phyloP scores from a whole-genome alignment of 2,888 invertebrate genomes.

The Drosophila subquinaria region DNA sequence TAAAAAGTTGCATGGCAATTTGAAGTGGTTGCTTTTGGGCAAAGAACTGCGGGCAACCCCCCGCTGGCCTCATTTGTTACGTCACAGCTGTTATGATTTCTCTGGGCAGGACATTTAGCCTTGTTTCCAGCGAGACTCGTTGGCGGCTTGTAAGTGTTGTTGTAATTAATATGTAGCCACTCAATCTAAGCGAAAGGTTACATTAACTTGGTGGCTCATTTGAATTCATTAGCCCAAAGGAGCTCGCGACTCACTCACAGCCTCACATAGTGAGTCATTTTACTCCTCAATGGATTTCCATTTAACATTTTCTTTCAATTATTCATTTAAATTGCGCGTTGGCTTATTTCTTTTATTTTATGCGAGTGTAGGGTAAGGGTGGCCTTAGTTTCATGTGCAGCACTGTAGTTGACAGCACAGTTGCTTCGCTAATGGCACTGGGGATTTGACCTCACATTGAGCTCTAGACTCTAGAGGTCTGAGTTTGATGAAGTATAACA shows the following conservation, averaged over 20 bases:
- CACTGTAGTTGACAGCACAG: slow-evolving; percentile 69
- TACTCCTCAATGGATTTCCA: slow-evolving; percentile 59
- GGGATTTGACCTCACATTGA: slow-evolving; percentile 50
- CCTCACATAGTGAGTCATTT: slow-evolving; percentile 30
- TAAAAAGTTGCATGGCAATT: slow-evolving; percentile 57
- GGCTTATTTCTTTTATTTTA: slow-evolving; percentile 6
- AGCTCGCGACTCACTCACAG: neutral
- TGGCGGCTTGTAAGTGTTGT: slow-evolving; percentile 58
- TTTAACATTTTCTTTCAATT: slow-evolving; percentile 44
- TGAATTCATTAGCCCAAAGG: slow-evolving; percentile 64
- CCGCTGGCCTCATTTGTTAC: slow-evolving; percentile 68
- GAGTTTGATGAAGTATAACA: slow-evolving; percentile 57
- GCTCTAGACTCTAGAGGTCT: slow-evolving; percentile 23
- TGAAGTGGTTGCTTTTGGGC: slow-evolving; percentile 66
- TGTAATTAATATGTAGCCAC: slow-evolving; percentile 66
- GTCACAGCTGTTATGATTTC: slow-evolving; percentile 76
- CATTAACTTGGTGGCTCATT: slow-evolving; percentile 57
- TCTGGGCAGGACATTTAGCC: slow-evolving; percentile 13
- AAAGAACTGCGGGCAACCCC: slow-evolving; percentile 45
- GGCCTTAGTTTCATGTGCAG: slow-evolving; percentile 34
- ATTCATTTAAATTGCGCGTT: slow-evolving; percentile 69
- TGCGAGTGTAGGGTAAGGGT: slow-evolving; percentile 46
- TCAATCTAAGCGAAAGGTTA: slow-evolving; percentile 46
- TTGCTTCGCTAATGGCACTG: slow-evolving; percentile 63
- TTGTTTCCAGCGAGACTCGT: slow-evolving; percentile 24